Evolutionary conservation across 2,888 invertebrate genomes (phyloP).

Genomic region (Heliconius cydno): DNA sequence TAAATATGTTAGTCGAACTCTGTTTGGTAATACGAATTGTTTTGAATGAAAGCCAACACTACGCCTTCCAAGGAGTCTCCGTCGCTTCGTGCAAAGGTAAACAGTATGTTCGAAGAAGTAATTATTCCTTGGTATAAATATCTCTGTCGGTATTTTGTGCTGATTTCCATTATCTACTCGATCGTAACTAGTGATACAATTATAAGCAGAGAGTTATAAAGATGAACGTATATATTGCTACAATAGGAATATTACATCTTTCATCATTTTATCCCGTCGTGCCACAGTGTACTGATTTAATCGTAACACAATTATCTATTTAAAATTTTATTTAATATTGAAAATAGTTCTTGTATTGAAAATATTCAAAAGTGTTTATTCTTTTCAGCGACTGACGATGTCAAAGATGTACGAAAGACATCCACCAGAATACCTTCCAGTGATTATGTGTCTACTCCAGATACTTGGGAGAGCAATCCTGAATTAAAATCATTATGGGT

Average conservation of each 20-base stretch:
- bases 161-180: conserved; percentile 31
- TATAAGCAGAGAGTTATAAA: conserved; percentile 9
- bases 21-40: conserved; percentile 58
- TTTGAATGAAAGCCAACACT: conserved; percentile 53
- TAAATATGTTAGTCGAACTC: conserved; percentile 52
- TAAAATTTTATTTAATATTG: not conserved
- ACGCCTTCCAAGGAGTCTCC: conserved; percentile 49
- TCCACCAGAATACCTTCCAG: conserved; percentile 46
- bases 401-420: conserved; percentile 46
- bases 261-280: conserved; percentile 29
- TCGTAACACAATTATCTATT: not conserved
- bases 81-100: conserved; percentile 55
- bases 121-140: conserved; percentile 24
- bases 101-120: conserved; percentile 50
- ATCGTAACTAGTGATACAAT: conserved; percentile 12
- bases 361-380: not conserved
- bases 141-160: conserved; percentile 17
- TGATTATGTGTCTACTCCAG: conserved; percentile 43
- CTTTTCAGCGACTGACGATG: conserved; percentile 36
- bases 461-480: conserved; percentile 49
- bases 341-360: not conserved
- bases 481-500: conserved; percentile 54
- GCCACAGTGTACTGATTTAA: conserved; percentile 34
- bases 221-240: conserved; percentile 33
- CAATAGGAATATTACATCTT: conserved; percentile 25